Base-by-base conservation (phyloP, 2,888 invertebrate species). In the Sceliomorpha sp. region DNA sequence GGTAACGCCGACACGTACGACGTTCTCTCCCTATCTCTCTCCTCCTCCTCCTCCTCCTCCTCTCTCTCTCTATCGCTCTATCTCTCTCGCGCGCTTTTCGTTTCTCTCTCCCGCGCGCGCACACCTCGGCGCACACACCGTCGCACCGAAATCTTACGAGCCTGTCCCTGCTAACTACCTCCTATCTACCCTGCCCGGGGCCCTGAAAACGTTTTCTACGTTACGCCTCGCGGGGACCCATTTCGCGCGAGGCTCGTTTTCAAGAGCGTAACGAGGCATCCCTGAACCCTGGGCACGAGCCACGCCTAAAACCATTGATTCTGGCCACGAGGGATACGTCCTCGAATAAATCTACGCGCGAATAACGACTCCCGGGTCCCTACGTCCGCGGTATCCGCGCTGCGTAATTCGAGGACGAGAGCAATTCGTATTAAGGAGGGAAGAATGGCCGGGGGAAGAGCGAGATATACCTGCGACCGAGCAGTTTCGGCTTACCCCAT, bases 221-320 rank as follows among this genome's bases (percentile, higher is more conserved):
- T 82, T 82, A 82, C 83, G 82, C 84, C 85, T 85, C 81, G 83
- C 83, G 83, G 82, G 84, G 86, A 84, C 85, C 83, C 80, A 84
- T 84, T 85, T 85, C 84, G 80, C 83, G 83, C 79, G 80, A 79
- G 62, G 20, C 48, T 29, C 29, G 44, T 17, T 53, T 31, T 32
- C 66, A 59, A 34, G 53, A 53, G 53, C 58, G 58, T 59, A 59
- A 59, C 58, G 51, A 51, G 66, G 10, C 27, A 17, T 36, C 56
- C 34, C 12, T 26, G 51, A 51, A 45, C 66, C 58, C 58, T 39
- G 66, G 48, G 42, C 48, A 32, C 40, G 55, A 64, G 66, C 66
- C 66, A 66, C 66, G 66, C 66, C 66, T 66, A 58, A 45, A 58
- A 58, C 51, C 66, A 58, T 66, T 51, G 66, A 58, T 66, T 66